Evolutionary conservation across 2,113 vertebrate species (phyloP), one percentile per base, ranked within the genome.

Genomic region (Willisornis vidua): DNA sequence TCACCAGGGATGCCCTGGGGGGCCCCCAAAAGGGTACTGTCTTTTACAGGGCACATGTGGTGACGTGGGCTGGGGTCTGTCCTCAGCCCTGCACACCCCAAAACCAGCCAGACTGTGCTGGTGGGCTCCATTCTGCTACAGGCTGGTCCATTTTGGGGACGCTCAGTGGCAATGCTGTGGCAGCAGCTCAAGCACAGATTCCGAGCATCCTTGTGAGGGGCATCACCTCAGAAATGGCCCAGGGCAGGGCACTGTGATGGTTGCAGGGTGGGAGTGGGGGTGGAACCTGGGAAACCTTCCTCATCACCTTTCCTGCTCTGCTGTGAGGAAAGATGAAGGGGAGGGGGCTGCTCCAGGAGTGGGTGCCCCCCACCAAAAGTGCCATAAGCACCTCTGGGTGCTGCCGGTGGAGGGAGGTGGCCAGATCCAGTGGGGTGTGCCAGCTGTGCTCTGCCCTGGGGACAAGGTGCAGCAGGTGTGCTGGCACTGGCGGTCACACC

Each of bases 221-320:
- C 4, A 10, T 46, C 2, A 0, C 54, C 19, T 35, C 0, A 0
- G 29, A 62, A 89, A 26, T 0, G 1, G 26, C 9, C 4, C 24
- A 29, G 61, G 41, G 14, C 80, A 70, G 43, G n/a, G 19, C 49
- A 7, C 10, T 0, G 0, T 9, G 45, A 10, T 19, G 37, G 49
- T 18, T 61, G 24, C 26, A 33, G 55, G 43, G 6, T 8, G 51
- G 22, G 31, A 78, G 11, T 0, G 1, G 39, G n/a, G 25, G 9
- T 16, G 54, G 19, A 1, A 0, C 67, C 58, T 46, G 1, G 15
- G 12, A 70, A 70, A 49, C 46, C 25, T 43, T 59, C 37, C 20
- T 62, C 9, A 0, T 14, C 6, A 1, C 59, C 29, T 71, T 49
- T 71, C 25, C 70, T 77, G 58, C 72, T 63, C 24, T 0, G 0